Evolutionary conservation across 2,888 invertebrate genomes (phyloP).

Genomic region (Drosophila testacea): DNA sequence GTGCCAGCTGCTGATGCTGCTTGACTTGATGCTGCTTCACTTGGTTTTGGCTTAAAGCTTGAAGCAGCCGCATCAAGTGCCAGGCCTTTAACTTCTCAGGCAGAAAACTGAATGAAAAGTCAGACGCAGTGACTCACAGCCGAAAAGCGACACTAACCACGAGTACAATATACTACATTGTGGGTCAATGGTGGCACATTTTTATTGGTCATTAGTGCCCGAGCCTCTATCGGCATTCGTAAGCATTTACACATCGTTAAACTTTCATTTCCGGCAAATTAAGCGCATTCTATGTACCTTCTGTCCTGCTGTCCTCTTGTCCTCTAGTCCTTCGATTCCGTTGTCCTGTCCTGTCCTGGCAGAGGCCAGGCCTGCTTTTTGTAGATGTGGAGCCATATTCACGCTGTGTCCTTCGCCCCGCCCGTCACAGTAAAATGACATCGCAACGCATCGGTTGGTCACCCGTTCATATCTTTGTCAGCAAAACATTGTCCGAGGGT

Average conservation of each 20-base stretch:
- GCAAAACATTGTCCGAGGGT: conserved; percentile 51
- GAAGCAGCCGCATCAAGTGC: conserved; percentile 13
- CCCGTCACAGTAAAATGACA: neutral
- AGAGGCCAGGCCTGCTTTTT: conserved; percentile 2
- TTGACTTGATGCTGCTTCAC: conserved; percentile 18
- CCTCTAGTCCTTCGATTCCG: conserved; percentile 9
- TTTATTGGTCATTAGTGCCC: conserved; percentile 77
- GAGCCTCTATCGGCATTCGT: conserved; percentile 78
- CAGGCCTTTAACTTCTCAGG: conserved; percentile 60
- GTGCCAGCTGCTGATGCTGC: conserved; percentile 29
- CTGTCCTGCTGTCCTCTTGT: conserved; percentile 16
- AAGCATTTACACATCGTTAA: conserved; percentile 82
- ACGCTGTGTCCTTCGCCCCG: conserved; percentile 23
- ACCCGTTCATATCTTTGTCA: conserved; percentile 65
- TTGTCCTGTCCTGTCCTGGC: conserved; percentile 5
- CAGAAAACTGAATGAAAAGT: conserved; percentile 75
- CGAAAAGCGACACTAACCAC: conserved; percentile 12
- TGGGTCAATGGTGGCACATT: conserved; percentile 63
- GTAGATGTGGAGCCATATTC: conserved; percentile 23
- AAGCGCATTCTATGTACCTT: conserved; percentile 75
- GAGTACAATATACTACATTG: conserved; percentile 13
- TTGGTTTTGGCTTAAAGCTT: conserved; percentile 45
- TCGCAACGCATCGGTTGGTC: conserved; percentile 17
- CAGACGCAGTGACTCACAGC: conserved; percentile 33
- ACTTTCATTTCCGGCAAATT: conserved; percentile 81